These are phyloP conservation scores for Electrophaes corylata DNA, from an alignment of 2,888 invertebrate species.

Conservation along the genomic window DNA sequence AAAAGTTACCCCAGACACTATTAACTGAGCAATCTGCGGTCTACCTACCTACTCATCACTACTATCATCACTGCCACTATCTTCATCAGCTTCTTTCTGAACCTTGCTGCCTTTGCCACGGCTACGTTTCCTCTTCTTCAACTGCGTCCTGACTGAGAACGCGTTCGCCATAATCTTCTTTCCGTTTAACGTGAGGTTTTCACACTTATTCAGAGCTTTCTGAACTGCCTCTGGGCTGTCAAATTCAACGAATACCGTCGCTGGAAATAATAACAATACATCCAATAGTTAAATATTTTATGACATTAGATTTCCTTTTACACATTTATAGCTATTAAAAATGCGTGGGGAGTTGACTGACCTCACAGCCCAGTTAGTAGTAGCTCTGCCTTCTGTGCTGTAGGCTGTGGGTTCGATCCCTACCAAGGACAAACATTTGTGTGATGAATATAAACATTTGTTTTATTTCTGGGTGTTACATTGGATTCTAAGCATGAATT, in stretches of 20 bases:
- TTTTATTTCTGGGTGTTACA: no score
- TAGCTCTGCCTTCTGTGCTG: no score
- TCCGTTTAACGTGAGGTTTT: constrained; percentile 55
- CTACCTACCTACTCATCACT: neutral
- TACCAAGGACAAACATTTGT: no score
- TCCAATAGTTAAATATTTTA: neutral
- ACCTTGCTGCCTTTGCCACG: neutral
- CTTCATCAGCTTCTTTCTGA: neutral
- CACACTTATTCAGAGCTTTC: constrained; percentile 54
- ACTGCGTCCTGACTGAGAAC: constrained; percentile 38
- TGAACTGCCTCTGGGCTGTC: constrained; percentile 65
- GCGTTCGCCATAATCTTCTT: constrained; percentile 57
- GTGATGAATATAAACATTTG: no score
- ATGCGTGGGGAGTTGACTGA: no score
- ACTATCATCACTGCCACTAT: constrained; percentile 2
- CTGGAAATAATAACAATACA: constrained; percentile 43
- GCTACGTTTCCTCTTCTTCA: constrained; percentile 5
- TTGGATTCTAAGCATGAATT: no score
- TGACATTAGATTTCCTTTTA: no score
- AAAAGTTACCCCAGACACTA: no score
- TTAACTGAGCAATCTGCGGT: no score
- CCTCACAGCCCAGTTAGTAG: no score
- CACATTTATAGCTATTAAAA: no score
- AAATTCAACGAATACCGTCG: constrained; percentile 69
- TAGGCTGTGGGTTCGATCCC: no score